Base-by-base conservation (phyloP, 2,797 vertebrate species). In the Dipus sagitta region DNA sequence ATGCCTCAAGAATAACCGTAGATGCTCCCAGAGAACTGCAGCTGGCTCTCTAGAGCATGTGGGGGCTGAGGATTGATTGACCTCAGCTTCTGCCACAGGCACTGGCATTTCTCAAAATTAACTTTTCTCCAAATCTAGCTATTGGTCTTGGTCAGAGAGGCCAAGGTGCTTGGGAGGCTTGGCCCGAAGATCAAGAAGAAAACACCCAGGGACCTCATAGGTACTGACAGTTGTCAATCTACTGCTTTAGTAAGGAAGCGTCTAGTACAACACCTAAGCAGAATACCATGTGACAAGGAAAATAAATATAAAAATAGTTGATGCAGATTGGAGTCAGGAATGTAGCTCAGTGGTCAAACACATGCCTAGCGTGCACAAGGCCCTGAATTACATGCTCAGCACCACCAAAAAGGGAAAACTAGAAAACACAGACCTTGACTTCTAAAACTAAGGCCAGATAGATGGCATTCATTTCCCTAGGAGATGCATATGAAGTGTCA, bases 391-490 rank as follows among this genome's bases (percentile, higher is more conserved):
- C 54, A 70, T 79, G 24, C 21, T n/a, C 12, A 60, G 47, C 24
- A 58, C 34, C 8, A 78, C n/a, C 58, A 47, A 14, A 14, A 30
- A n/a, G 15, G 13, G 65, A 26, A 12, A 13, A 26, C 4, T 47
- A 47, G 47, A 58, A 58, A 58, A 58, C 54, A 58, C 18, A 24
- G 24, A 4, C 60, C 75, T 79, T 75, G 10, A 21, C 52, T 87
- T 87, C 24, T 64, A 85, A 87, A 81, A 70, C 14, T 28, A 94
- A 94, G 20, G 54, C 54, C 54, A 58, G 54, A 58, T 58, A 85
- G 52, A 58, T 62, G 32, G 9, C 38, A 68, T 47, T 34, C 11
- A 76, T 78, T 67, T 32, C 34, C 42, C 30, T 28, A 58, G 81
- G 28, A 21, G 0, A 23, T 38, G 28, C 18, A 70, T 1, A 60